Percentiles rank a stretch among this genome's conserved stretches.
Evolutionary conservation across 2,797 vertebrate genomes (phyloP).

Genomic region (Glossophaga mutica): DNA sequence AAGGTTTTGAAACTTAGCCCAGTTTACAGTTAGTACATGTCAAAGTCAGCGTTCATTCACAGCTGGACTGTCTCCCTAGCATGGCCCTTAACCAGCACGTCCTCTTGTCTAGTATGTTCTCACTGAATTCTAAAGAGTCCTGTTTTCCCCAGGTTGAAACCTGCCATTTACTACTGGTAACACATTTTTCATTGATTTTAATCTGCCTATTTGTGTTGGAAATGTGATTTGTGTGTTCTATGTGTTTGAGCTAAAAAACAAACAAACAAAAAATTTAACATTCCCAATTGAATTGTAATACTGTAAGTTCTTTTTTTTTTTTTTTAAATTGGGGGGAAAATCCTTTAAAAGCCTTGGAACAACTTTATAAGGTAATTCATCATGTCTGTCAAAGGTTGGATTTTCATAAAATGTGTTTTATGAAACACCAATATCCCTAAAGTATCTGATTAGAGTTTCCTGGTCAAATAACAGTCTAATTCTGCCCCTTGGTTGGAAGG

Average conservation of each 20-base stretch:
- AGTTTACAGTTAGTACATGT: background rate
- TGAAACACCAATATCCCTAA: background rate
- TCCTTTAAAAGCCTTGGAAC: background rate
- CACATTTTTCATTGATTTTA: background rate
- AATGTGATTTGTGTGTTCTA: background rate
- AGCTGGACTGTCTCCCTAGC: background rate
- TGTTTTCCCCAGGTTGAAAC: background rate
- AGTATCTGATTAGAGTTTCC: background rate
- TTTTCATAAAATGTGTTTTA: background rate
- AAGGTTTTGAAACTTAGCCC: background rate
- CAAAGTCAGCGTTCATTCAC: background rate
- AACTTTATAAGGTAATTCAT: background rate
- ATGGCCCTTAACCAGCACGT: background rate
- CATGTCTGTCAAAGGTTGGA: background rate
- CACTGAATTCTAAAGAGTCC: background rate
- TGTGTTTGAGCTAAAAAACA: background rate
- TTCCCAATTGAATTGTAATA: background rate
- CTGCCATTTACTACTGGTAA: background rate
- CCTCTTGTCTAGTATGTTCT: background rate
- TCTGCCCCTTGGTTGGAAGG: background rate
- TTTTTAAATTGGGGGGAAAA: background rate
- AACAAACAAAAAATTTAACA: background rate
- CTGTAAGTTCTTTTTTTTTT: background rate
- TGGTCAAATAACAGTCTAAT: background rate
- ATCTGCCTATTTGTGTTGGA: background rate